Evolutionary conservation across 2,888 invertebrate genomes (phyloP), one percentile per base, ranked within the genome.

Genomic region (Eilema griseolum): DNA sequence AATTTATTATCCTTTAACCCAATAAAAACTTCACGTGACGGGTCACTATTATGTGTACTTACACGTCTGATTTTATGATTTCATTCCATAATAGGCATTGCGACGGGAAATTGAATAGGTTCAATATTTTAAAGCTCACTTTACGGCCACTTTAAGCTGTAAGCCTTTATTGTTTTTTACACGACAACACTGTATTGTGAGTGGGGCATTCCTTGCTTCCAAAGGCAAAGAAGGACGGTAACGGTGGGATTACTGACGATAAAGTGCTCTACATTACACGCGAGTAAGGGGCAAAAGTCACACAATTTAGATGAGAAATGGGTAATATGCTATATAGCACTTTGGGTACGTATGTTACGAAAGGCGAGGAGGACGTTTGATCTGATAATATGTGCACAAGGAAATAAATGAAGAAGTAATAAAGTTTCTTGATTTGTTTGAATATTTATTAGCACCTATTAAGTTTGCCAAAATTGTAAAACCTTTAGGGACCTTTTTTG

Each of bases 261-360:
- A 90, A 92, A 92, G 86, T 88, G 88, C 82, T 89, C 83, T 79
- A 88, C 91, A 90, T 91, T 91, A 90, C 87, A 86, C 87, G 86
- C 84, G 84, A 83, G 84, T 88, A 85, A 82, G 74, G 88, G 84
- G 84, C 84, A 86, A 85, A 90, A 90, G 89, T 90, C 91, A 83
- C 88, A 85, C 90, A 84, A 90, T 91, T 91, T 88, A 90, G 86
- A 90, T 91, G 92, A 91, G 86, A 89, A 87, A 92, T 91, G 88
- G 86, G 83, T 86, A 86, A 85, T 88, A 89, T 88, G 87, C 85
- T 82, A 85, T 85, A 87, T 84, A 82, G 79, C 85, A 86, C 83
- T 88, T 85, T 82, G 71, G 70, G 70, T 75, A 83, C 85, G 83
- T 85, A 86, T 83, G 85, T 82, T 85, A 81, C 69, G 72, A 67